Percentiles rank a stretch among this genome's conserved stretches.
Evolutionary conservation across 2,797 vertebrate species (phyloP).

Genomic region (Phataginus tricuspis): DNA sequence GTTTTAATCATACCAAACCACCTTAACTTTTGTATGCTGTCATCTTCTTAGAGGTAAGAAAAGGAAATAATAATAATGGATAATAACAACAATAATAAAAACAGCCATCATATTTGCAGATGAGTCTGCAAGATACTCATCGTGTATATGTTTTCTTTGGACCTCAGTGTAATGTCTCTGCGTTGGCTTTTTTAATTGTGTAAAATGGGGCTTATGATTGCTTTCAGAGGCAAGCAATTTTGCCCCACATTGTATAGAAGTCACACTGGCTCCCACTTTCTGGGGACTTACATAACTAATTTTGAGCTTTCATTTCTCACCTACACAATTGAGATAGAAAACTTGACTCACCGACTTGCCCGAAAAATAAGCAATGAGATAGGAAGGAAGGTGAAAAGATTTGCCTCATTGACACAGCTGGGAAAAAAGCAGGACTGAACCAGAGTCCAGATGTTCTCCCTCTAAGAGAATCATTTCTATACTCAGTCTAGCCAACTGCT

Average conservation of each 20-base stretch:
- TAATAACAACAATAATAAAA: not conserved
- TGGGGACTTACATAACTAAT: not conserved
- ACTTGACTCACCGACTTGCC: not conserved
- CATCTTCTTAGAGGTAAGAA: not conserved
- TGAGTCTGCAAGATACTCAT: not conserved
- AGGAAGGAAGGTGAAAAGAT: not conserved
- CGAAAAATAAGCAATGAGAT: not conserved
- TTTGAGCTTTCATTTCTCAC: not conserved
- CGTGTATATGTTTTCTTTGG: not conserved
- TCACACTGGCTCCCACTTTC: fast-evolving
- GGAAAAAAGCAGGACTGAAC: not conserved
- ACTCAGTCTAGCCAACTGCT: not conserved
- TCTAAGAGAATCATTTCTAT: fast-evolving
- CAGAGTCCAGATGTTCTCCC: not conserved
- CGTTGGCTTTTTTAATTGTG: not conserved
- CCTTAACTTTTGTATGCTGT: not conserved
- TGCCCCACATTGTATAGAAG: not conserved
- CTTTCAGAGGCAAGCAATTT: not conserved
- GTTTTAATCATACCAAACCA: not conserved
- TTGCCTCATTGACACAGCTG: not conserved
- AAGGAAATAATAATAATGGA: not conserved
- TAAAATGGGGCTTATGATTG: fast-evolving
- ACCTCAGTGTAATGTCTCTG: not conserved
- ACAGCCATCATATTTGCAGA: fast-evolving
- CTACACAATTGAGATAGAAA: not conserved